These are phyloP conservation scores for Echinometra lucunter DNA, from an alignment of 53 echinoderm and acorn worm species.

Conservation along the genomic window DNA sequence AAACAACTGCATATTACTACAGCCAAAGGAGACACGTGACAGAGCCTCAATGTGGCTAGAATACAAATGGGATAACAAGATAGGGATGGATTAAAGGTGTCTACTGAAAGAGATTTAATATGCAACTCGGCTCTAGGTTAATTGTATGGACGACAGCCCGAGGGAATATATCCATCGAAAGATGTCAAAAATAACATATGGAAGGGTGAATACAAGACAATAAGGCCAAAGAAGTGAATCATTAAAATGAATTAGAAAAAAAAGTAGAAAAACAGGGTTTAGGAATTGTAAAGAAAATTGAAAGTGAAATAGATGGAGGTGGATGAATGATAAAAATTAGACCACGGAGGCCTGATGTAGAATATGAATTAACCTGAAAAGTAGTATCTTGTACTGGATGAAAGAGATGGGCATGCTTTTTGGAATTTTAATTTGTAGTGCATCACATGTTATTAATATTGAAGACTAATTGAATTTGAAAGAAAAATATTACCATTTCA, in stretches of 20 bases:
- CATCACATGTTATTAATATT: background rate
- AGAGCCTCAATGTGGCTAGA: background rate
- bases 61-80: constrained; percentile 26
- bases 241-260: background rate
- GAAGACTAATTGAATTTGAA: background rate
- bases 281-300: background rate
- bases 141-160: constrained; percentile 6
- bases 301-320: background rate
- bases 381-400: background rate
- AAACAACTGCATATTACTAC: constrained; percentile 25
- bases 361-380: background rate
- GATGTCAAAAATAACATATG: background rate
- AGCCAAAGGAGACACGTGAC: constrained; percentile 23
- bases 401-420: background rate
- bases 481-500: background rate
- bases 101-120: constrained; percentile 34
- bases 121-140: background rate
- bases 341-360: background rate
- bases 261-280: background rate
- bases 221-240: background rate
- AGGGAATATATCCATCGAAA: background rate
- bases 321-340: background rate
- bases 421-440: background rate
- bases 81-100: constrained; percentile 36
- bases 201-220: constrained; percentile 25